phyloP scores from a whole-genome alignment of 2,888 invertebrate species.

The Drosophila engyochracea region DNA sequence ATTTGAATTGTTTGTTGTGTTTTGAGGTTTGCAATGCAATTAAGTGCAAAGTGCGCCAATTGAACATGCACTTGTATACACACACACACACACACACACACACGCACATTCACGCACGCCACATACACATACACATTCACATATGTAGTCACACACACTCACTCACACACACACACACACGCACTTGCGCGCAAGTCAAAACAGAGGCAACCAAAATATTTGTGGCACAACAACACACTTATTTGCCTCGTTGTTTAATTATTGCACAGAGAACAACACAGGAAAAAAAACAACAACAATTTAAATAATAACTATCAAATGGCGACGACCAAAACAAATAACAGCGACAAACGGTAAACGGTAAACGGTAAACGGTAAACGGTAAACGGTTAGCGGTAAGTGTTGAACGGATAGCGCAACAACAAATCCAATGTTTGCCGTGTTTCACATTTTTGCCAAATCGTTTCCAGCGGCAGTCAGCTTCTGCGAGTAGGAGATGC shows the following conservation, averaged over 20 bases:
- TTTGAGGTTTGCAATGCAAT: constrained; percentile 47
- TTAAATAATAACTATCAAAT: constrained; percentile 4
- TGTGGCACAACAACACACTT: constrained; percentile 7
- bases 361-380: constrained; percentile 17
- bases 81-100: not conserved
- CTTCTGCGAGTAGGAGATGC: constrained; percentile 41
- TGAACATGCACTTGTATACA: not conserved
- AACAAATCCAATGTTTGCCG: constrained; percentile 52
- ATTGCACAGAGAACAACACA: constrained; percentile 10
- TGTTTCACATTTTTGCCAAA: constrained; percentile 71
- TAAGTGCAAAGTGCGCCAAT: constrained; percentile 34
- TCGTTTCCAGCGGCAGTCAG: constrained; percentile 59
- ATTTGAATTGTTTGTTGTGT: constrained; percentile 23
- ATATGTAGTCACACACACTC: not conserved
- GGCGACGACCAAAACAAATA: constrained; percentile 11
- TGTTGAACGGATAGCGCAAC: constrained; percentile 36
- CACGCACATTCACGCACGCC: not conserved
- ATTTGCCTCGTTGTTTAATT: constrained; percentile 11
- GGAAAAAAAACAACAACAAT: not conserved
- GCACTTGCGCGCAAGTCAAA: constrained; percentile 51
- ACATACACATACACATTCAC: not conserved
- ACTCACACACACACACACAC: constrained; percentile 9
- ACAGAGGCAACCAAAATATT: constrained; percentile 46
- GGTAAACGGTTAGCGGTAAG: constrained; percentile 30
- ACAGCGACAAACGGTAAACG: constrained; percentile 15